Evolutionary conservation across 2,797 vertebrate species (phyloP).

Genomic region (Arnoldichthys spilopterus): DNA sequence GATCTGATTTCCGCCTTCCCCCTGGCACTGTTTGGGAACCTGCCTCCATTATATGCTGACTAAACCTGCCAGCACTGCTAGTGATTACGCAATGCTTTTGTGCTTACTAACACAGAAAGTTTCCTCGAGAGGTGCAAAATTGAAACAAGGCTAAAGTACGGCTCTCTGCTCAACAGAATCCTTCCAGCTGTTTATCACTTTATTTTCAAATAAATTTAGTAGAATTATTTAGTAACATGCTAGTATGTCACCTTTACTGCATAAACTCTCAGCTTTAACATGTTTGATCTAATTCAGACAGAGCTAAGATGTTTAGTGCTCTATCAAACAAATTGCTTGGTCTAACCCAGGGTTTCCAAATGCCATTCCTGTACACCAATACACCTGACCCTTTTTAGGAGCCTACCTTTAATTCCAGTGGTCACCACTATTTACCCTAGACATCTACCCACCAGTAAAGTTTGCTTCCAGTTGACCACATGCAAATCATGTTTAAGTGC

Average conservation of each 20-base stretch:
- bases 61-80: conserved; percentile 6
- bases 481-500: too few species aligned
- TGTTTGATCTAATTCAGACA: background rate
- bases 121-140: background rate
- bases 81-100: background rate
- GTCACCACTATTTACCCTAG: background rate
- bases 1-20: conserved; percentile 19
- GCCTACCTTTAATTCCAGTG: background rate
- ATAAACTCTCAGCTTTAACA: background rate
- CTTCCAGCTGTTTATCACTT: background rate
- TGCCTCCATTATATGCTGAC: conserved; percentile 7
- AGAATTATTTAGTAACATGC: background rate
- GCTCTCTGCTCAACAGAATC: background rate
- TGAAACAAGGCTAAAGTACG: background rate
- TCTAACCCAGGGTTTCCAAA: background rate
- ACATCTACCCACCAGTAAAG: too few species aligned
- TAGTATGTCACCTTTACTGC: background rate
- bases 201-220: background rate
- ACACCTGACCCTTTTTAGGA: background rate
- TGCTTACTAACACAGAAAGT: background rate
- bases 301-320: too few species aligned
- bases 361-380: background rate
- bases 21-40: background rate
- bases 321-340: background rate
- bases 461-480: too few species aligned